These are phyloP conservation scores for Dasypolia templi DNA, from an alignment of 2,888 invertebrate genomes.

Conservation along the genomic window DNA sequence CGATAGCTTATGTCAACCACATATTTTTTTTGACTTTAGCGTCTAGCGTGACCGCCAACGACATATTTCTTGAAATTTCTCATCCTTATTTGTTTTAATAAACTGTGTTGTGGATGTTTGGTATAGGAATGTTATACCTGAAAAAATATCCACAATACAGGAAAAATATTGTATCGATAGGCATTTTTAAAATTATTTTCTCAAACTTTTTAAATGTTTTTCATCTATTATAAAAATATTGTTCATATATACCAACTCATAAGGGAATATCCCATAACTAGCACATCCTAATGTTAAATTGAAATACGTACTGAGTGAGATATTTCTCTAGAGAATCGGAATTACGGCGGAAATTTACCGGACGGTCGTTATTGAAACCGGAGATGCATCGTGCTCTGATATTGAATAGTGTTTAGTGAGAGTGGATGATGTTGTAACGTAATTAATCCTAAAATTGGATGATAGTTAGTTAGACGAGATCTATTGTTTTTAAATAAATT, in stretches of 20 bases:
- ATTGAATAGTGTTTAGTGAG: constrained; percentile 8
- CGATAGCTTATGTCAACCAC: too few relatives aligned
- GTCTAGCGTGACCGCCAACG: not conserved
- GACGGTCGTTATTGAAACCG: constrained; percentile 52
- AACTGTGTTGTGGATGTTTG: not conserved
- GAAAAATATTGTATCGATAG: not conserved
- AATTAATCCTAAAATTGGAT: not conserved
- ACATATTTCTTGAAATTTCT: not conserved
- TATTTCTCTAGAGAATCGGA: constrained; percentile 54
- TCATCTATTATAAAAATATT: not conserved
- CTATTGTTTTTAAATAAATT: not conserved
- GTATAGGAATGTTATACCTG: not conserved
- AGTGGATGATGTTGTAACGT: constrained; percentile 14
- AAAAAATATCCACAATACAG: not conserved
- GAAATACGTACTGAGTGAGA: constrained; percentile 38
- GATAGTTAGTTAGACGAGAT: not conserved
- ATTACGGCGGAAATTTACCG: constrained; percentile 49
- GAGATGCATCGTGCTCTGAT: constrained; percentile 43
- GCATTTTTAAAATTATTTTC: not conserved
- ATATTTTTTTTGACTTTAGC: too few relatives aligned
- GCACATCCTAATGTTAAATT: constrained; percentile 12
- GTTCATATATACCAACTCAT: not conserved
- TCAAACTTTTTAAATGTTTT: not conserved
- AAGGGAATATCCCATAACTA: not conserved
- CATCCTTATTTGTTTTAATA: constrained; percentile 10